Conservation (phyloP, 2,113 vertebrate species). For the Scomber japonicus region DNA sequence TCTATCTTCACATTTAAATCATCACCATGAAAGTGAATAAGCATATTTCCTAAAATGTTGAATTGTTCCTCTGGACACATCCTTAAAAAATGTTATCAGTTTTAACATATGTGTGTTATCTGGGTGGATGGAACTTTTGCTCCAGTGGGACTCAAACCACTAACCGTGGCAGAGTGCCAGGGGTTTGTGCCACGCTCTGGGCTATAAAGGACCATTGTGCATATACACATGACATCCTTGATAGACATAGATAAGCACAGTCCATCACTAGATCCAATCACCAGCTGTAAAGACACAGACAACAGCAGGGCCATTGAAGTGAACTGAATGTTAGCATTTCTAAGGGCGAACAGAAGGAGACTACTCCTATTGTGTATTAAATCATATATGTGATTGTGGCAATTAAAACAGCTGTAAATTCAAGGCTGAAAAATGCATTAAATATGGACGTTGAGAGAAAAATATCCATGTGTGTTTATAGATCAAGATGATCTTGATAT, state of each 20-base stretch:
- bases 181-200: conserved; percentile 45
- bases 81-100: no score
- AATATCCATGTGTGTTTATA: background rate
- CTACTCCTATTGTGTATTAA: conserved; percentile 25
- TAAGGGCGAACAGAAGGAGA: conserved; percentile 24
- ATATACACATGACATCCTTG: conserved; percentile 61
- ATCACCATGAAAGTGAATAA: background rate
- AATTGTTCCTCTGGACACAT: background rate
- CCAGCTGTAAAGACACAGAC: conserved; percentile 70
- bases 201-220: conserved; percentile 66
- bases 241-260: conserved; percentile 65
- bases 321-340: conserved; percentile 25
- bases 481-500: background rate
- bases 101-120: background rate
- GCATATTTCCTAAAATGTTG: background rate
- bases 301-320: conserved; percentile 46
- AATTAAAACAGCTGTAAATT: conserved; percentile 6
- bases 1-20: background rate
- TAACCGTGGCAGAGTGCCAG: conserved; percentile 24
- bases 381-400: conserved; percentile 5
- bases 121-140: background rate
- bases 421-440: background rate
- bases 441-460: background rate
- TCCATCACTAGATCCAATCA: conserved; percentile 62
- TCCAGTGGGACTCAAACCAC: conserved; percentile 4